Evolutionary conservation across 2,888 invertebrate genomes (phyloP).

Genomic region (Platerodrilus igneus): DNA sequence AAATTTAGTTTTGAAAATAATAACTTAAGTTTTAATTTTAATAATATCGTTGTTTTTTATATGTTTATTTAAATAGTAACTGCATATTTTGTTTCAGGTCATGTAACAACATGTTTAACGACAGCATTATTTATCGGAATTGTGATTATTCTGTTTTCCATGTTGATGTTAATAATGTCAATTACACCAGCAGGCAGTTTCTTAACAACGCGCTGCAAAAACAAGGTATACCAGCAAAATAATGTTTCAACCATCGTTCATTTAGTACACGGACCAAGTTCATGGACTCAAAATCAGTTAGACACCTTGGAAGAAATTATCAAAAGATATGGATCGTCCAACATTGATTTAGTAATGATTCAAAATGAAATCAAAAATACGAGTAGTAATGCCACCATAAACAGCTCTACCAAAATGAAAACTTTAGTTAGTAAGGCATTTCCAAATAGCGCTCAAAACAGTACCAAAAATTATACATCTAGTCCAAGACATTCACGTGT

Average conservation of each 20-base stretch:
- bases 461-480: no score
- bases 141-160: conserved; percentile 22
- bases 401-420: no score
- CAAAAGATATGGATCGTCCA: conserved; percentile 37
- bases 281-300: conserved; percentile 36
- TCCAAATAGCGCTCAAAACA: no score
- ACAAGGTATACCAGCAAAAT: conserved; percentile 10
- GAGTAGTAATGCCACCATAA: no score
- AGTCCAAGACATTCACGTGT: no score
- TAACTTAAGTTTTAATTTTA: conserved; percentile 7
- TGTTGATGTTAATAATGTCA: conserved; percentile 23
- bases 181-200: conserved; percentile 19
- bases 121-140: conserved; percentile 23
- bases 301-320: conserved; percentile 38
- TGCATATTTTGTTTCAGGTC: conserved; percentile 27
- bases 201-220: conserved; percentile 24
- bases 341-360: conserved; percentile 38
- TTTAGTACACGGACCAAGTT: conserved; percentile 37
- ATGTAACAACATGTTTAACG: conserved; percentile 30
- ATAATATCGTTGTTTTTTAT: not conserved
- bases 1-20: conserved; percentile 2
- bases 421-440: no score
- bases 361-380: conserved; percentile 27
- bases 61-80: not conserved
- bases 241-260: conserved; percentile 38